Base-by-base conservation (phyloP, 2,113 vertebrate species). In the Tiliqua scincoides region DNA sequence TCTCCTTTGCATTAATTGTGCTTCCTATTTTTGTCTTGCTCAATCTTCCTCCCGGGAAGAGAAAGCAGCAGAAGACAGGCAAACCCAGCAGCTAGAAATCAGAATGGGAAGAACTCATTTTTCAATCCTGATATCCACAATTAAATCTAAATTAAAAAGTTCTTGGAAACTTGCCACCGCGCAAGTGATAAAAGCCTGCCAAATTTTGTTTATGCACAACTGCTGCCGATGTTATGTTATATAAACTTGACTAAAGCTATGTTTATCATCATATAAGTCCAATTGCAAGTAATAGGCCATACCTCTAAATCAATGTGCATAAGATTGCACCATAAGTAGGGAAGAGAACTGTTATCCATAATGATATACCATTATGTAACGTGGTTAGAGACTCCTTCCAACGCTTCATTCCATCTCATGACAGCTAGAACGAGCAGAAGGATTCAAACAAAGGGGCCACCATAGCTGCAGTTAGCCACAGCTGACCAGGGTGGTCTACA, bases 71-170 rank as follows among this genome's bases (percentile, higher is more conserved):
- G 67, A 73, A 72, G 54, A 32, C 54, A 72, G 37, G 65, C 67
- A 14, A 2, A 17, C 20, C 87, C 52, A 5, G 40, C 54, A n/a
- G 59, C n/a, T 88, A 83, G 3, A 89, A n/a, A 67, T 48, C 35
- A 61, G 75, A 91, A 91, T 67, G 20, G 10, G 17, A 78, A 63
- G 18, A n/a, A 15, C 74, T 79, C 35, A 12, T 32, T 83, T 85
- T 62, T 17, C 32, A 77, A 27, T 62, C 4, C 85, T 0, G 0
- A 17, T 76, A 54, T 30, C 40, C 4, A 20, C 59, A 59, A 43
- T 61, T 65, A 73, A 80, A 79, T 32, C 71, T 20, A 12, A 6
- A 32, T 79, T 71, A 71, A 85, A 79, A 32, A n/a, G 37, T 48
- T 84, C 37, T 54, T 74, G 82, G 52, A 85, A 32, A 35, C 21